Conservation (phyloP, 37 sponge, comb jelly and placozoan species). For the Corticium candelabrum region DNA sequence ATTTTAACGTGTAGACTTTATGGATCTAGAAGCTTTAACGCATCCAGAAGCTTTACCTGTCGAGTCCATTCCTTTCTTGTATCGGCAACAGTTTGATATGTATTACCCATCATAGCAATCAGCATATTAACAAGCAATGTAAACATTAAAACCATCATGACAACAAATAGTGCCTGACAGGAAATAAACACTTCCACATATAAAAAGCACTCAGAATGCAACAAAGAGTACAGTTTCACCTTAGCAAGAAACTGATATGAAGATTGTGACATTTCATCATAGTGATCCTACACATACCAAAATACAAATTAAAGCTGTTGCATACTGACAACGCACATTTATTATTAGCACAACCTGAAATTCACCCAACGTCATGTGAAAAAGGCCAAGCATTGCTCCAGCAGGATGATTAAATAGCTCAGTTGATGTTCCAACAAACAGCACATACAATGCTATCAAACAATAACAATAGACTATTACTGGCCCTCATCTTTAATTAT, state of each 20-base stretch:
- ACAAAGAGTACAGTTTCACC: too few relatives aligned
- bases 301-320: not conserved
- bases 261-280: not conserved
- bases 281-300: not conserved
- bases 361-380: not conserved
- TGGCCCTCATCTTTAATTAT: too few relatives aligned
- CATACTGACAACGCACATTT: too few relatives aligned
- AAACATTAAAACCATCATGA: not conserved
- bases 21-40: too few relatives aligned
- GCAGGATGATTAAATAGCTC: not conserved
- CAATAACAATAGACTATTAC: too few relatives aligned
- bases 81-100: not conserved
- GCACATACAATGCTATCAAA: not conserved
- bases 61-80: not conserved
- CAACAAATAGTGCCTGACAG: not conserved
- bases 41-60: not conserved
- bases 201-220: too few relatives aligned
- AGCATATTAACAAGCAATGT: not conserved
- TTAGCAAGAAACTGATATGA: too few relatives aligned
- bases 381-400: not conserved
- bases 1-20: too few relatives aligned
- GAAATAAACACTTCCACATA: too few relatives aligned
- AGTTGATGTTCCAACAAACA: not conserved
- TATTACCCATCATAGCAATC: not conserved
- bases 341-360: too few relatives aligned